Evolutionary conservation across 2,888 invertebrate genomes (phyloP), one percentile per base, ranked within the genome.

Genomic region (Troides aeacus): DNA sequence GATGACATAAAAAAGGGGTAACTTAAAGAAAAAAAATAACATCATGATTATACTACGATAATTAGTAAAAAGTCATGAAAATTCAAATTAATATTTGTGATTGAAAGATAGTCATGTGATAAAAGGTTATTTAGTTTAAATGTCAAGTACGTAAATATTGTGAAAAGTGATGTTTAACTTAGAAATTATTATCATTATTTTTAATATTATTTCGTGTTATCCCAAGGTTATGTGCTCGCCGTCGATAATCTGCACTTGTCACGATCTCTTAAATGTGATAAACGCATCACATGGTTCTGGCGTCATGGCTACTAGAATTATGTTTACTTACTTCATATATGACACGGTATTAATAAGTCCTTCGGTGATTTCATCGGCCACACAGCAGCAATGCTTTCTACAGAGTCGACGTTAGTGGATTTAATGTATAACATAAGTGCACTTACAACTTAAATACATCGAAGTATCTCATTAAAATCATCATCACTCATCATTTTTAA

Each of bases 261-360:
- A 89, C 84, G 85, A 86, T 84, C 81, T 82, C 74, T 74, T 78
- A 79, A 78, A 80, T 81, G 81, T 84, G 88, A 88, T 88, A 87
- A 89, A 82, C 76, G 72, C 75, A 85, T 89, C 88, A 89, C 88
- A 88, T 86, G 87, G 74, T 74, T 73, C 73, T 73, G 53, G 71
- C 75, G 73, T 77, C 74, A 74, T 68, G 74, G 74, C 66, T 74
- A 36, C 65, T 68, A 72, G 71, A 74, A 69, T 68, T 68, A 73
- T 73, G 72, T 73, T 72, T 65, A 39, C 39, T 60, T 61, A 50
- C 58, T 64, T 69, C 53, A 66, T 61, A 46, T 59, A 50, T 24
- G 61, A 67, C 21, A 30, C 21, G 36, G 66, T 61, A 65, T 67
- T 62, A 61, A 64, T 64, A 64, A 64, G 62, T 62, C 46, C 63